A percentile compares a stretch with the other conserved stretches of the same genome.
phyloP scores from a whole-genome alignment of 1,140 invertebrate species.

The Aphaenogaster ashmeadi region DNA sequence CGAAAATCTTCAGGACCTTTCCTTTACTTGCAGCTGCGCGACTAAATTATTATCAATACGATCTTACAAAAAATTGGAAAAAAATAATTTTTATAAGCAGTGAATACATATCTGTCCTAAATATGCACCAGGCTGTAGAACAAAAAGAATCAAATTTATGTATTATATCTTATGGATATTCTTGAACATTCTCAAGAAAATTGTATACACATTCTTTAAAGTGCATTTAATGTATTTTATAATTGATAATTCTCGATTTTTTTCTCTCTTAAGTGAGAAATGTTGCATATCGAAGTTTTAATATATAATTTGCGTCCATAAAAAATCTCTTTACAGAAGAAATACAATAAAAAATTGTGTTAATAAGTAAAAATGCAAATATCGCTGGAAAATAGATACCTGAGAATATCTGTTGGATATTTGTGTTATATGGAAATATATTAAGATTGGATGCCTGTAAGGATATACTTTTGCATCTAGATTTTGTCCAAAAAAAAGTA shows the following conservation, averaged over 20 bases:
- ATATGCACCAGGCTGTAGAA: not conserved
- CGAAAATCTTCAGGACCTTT: not conserved
- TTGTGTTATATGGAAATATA: slow-evolving; percentile 14
- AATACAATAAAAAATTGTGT: not conserved
- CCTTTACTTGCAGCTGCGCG: not conserved
- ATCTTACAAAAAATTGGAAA: slow-evolving; percentile 1
- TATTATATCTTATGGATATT: slow-evolving; percentile 31
- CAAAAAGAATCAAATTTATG: not conserved
- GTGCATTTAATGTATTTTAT: not conserved
- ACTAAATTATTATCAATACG: not conserved
- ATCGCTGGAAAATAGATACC: not conserved
- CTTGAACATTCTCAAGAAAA: slow-evolving; percentile 6
- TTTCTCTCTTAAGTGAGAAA: not conserved
- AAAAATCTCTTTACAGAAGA: not conserved
- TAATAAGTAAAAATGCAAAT: not conserved
- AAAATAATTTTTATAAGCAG: not conserved
- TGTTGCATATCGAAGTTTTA: not conserved
- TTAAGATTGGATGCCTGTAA: not conserved
- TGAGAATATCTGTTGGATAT: slow-evolving; percentile 39
- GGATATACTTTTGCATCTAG: slow-evolving; percentile 11
- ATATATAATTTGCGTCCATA: not conserved
- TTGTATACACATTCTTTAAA: not conserved
- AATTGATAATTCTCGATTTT: not conserved
- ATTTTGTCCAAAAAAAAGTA: not conserved
- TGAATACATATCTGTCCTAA: not conserved